phyloP scores from a whole-genome alignment of 2,888 invertebrate genomes.

The Drosophila kuntzei region DNA sequence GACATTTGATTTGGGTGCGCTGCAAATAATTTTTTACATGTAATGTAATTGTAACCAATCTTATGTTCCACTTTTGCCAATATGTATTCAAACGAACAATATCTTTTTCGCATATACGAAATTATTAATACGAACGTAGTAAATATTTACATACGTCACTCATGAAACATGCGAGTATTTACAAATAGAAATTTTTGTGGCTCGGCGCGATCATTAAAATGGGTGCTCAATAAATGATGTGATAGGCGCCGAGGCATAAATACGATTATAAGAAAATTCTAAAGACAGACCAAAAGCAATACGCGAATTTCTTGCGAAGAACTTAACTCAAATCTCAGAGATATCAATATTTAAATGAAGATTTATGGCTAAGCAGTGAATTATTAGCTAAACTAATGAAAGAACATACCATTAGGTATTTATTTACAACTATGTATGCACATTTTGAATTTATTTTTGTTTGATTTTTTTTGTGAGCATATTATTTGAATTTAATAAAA shows the following conservation, averaged over 20 bases:
- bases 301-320: conserved; percentile 9
- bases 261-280: conserved; percentile 9
- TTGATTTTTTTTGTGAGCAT: conserved; percentile 32
- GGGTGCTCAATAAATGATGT: conserved; percentile 52
- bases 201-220: conserved; percentile 48
- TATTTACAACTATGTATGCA: conserved; percentile 40
- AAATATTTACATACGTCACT: conserved; percentile 7
- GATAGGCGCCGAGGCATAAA: conserved; percentile 27
- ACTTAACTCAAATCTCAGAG: conserved; percentile 36
- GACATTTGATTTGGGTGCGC: conserved; percentile 19
- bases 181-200: conserved; percentile 30
- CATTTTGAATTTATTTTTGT: conserved; percentile 27
- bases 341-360: conserved; percentile 13
- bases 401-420: conserved; percentile 27
- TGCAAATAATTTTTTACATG: conserved; percentile 32
- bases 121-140: conserved; percentile 25
- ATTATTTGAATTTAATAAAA: conserved; percentile 60
- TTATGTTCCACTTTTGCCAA: conserved; percentile 52
- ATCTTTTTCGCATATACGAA: conserved; percentile 17
- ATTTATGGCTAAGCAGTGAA: conserved; percentile 16
- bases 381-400: conserved; percentile 14
- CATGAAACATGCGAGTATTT: neutral
- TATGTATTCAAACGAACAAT: conserved; percentile 34
- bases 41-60: conserved; percentile 25
- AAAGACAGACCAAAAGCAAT: conserved; percentile 53